Conservation (phyloP, 2,888 invertebrate genomes). For the Heteromurus nitidus region DNA sequence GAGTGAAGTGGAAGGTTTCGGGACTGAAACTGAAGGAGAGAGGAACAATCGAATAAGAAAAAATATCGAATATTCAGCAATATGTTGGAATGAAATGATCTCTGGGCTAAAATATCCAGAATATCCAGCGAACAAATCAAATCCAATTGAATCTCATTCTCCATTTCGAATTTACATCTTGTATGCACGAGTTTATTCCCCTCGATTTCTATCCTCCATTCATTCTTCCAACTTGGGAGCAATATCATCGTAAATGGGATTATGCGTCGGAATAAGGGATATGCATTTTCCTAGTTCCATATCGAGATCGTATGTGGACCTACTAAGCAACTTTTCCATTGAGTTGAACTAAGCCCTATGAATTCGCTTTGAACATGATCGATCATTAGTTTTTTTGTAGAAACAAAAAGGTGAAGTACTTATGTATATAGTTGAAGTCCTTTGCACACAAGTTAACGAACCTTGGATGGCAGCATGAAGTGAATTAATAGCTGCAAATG, state of each 20-base stretch:
- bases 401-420: no score
- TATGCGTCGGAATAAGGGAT: no score
- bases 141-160: conserved; percentile 62
- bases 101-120: conserved; percentile 4
- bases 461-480: no score
- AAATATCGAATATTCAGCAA: conserved; percentile 42
- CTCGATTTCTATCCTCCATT: no score
- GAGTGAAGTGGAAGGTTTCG: not conserved
- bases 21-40: not conserved
- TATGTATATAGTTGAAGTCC: no score
- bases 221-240: no score
- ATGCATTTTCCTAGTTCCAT: no score
- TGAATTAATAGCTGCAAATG: no score
- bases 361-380: not conserved
- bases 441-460: no score
- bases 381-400: conserved; percentile 9
- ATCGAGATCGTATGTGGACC: no score
- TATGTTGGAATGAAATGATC: conserved; percentile 25
- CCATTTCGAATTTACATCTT: conserved; percentile 58
- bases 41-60: not conserved
- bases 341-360: not conserved
- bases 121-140: conserved; percentile 37
- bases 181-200: conserved; percentile 23
- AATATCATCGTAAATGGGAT: no score
- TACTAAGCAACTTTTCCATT: no score